Conservation (phyloP, 2,888 invertebrate genomes). For the Megaustenia siamemsis region DNA sequence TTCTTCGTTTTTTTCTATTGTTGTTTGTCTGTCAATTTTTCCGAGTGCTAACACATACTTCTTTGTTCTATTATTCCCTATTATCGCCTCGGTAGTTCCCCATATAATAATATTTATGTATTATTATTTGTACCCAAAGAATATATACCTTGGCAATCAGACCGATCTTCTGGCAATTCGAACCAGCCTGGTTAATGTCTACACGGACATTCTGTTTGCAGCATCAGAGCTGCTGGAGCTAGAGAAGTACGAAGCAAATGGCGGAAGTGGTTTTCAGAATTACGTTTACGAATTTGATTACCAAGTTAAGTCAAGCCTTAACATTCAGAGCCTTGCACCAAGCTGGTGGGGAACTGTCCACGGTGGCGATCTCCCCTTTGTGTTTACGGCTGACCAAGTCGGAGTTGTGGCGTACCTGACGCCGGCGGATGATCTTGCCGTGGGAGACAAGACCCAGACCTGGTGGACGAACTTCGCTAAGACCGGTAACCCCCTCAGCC, state of each 20-base stretch:
- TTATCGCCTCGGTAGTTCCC: no score
- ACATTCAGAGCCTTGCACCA: not conserved
- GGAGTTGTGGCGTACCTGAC: not conserved
- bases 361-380: not conserved
- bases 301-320: not conserved
- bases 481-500: conserved; percentile 12
- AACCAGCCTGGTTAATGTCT: not conserved
- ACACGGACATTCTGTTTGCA: conserved; percentile 1
- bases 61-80: no score
- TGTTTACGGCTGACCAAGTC: not conserved
- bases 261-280: not conserved
- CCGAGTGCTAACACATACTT: no score
- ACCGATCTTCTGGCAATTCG: conserved; percentile 20
- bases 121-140: no score
- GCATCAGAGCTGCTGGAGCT: not conserved
- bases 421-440: not conserved
- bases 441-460: not conserved
- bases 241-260: not conserved
- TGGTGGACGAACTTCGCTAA: conserved; percentile 39
- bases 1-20: no score
- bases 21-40: no score
- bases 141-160: conserved; percentile 10
- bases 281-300: conserved; percentile 36
- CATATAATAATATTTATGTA: no score
- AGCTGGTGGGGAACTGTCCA: conserved; percentile 8